Conservation (phyloP, 2,113 vertebrate genomes). For the Clarias macrocephalus region DNA sequence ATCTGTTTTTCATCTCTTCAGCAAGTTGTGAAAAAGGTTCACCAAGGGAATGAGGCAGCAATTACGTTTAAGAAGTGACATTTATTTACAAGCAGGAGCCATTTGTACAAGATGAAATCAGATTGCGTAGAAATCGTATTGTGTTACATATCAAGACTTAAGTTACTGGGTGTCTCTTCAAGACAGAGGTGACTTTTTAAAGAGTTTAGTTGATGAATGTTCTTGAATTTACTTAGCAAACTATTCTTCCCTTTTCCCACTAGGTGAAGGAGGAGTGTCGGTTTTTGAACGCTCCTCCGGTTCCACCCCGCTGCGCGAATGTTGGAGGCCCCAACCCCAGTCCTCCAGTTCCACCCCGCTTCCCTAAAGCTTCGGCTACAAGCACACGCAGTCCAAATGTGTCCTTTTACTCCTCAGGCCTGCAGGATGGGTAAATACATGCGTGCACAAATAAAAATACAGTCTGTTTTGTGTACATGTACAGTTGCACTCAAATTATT, state of each 20-base stretch:
- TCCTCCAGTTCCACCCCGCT: constrained; percentile 80
- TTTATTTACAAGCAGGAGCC: not conserved
- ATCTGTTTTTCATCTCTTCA: constrained; percentile 3
- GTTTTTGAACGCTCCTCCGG: constrained; percentile 89
- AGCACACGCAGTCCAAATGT: constrained; percentile 82
- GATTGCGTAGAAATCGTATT: not conserved
- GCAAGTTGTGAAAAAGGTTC: not conserved
- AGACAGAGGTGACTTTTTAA: too few species aligned
- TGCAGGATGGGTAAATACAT: constrained; percentile 83
- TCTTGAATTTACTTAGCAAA: not conserved
- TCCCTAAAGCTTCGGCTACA: constrained; percentile 75
- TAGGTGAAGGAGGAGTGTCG: constrained; percentile 97
- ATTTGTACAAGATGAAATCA: not conserved
- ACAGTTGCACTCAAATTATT: too few species aligned
- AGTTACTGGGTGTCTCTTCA: not conserved
- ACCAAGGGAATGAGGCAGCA: not conserved
- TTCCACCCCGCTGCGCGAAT: constrained; percentile 86
- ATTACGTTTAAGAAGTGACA: not conserved
- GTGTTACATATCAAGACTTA: not conserved
- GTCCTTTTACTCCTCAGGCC: constrained; percentile 92
- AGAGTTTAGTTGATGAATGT: not conserved
- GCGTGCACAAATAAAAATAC: not conserved
- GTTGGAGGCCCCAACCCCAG: constrained; percentile 74
- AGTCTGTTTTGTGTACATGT: not conserved
- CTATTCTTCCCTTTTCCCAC: not conserved